These are phyloP conservation scores for Synergus japonicus DNA, from an alignment of 2,888 invertebrate genomes.

Conservation along the genomic window DNA sequence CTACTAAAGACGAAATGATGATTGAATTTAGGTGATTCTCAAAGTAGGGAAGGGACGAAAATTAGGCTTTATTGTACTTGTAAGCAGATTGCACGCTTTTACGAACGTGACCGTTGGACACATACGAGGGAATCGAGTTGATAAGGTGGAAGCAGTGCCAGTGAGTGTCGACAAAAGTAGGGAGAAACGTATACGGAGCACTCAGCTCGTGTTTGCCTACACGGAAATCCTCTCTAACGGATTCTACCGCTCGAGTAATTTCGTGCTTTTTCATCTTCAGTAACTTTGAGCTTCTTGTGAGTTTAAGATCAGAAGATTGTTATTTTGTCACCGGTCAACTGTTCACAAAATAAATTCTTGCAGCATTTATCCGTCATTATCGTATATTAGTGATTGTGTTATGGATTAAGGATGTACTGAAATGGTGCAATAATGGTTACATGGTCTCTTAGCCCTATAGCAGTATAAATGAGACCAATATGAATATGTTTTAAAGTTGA, in stretches of 20 bases:
- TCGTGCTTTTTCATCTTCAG: slow-evolving; percentile 68
- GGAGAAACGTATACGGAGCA: slow-evolving; percentile 67
- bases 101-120: slow-evolving; percentile 62
- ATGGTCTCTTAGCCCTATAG: too few species aligned
- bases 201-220: slow-evolving; percentile 75
- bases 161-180: slow-evolving; percentile 54
- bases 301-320: slow-evolving; percentile 1
- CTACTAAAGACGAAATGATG: background rate
- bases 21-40: background rate
- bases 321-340: background rate
- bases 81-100: slow-evolving; percentile 67
- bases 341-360: background rate
- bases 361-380: background rate
- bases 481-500: background rate
- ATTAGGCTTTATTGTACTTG: slow-evolving; percentile 60
- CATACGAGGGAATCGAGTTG: slow-evolving; percentile 58
- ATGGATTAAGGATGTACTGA: background rate
- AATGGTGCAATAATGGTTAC: too few species aligned
- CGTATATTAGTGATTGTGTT: slow-evolving; percentile 10
- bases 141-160: slow-evolving; percentile 59
- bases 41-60: slow-evolving; percentile 35
- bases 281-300: slow-evolving; percentile 18
- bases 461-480: background rate
- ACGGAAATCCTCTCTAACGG: slow-evolving; percentile 77
- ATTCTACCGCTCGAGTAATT: slow-evolving; percentile 73